These are phyloP conservation scores for Nesoenas mayeri DNA, from an alignment of 2,113 vertebrate genomes.

Conservation along the genomic window DNA sequence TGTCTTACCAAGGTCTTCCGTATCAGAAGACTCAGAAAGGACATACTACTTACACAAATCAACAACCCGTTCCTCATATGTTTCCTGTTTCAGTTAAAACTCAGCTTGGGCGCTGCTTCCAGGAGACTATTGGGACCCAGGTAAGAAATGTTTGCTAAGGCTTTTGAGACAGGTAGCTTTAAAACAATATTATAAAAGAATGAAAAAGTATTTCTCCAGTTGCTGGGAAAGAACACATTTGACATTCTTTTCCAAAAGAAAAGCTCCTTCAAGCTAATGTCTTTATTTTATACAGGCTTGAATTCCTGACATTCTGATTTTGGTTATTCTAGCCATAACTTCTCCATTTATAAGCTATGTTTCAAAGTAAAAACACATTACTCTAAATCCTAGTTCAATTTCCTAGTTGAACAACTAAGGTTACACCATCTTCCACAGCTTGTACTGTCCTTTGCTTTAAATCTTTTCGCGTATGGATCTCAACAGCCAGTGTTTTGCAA, in stretches of 20 bases:
- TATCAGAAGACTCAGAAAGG: constrained; percentile 86
- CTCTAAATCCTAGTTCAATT: background rate
- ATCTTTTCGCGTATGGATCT: background rate
- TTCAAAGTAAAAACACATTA: background rate
- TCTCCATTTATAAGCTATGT: background rate
- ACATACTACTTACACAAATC: constrained; percentile 82
- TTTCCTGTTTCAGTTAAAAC: constrained; percentile 90
- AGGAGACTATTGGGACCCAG: constrained; percentile 93
- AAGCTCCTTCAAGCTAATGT: background rate
- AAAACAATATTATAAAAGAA: background rate
- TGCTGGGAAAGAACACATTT: background rate
- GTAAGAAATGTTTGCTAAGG: constrained; percentile 69
- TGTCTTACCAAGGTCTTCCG: constrained; percentile 84
- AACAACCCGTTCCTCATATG: constrained; percentile 84
- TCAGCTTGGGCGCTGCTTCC: constrained; percentile 94
- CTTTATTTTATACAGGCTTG: background rate
- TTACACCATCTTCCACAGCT: background rate
- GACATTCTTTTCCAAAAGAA: background rate
- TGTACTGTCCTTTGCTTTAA: background rate
- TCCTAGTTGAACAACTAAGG: background rate
- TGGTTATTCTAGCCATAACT: background rate
- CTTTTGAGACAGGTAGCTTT: background rate
- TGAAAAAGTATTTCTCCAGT: background rate
- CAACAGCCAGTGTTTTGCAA: background rate
- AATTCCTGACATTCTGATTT: background rate